phyloP scores from a whole-genome alignment of 2,797 vertebrate species.

The Cossypha dichroa region DNA sequence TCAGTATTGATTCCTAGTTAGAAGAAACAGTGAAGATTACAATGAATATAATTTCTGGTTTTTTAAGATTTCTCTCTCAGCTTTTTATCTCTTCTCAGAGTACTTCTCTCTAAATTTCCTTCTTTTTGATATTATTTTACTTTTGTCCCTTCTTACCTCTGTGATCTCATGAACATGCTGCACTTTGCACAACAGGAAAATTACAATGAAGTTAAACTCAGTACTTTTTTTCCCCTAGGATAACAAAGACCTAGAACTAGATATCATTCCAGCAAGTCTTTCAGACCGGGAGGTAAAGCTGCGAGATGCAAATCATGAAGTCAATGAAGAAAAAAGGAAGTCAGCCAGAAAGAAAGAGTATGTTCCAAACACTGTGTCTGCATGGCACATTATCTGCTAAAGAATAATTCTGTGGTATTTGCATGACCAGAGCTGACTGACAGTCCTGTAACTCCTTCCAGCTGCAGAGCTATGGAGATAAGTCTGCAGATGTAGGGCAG shows the following conservation, averaged over 20 bases:
- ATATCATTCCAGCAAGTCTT: conserved; percentile 95
- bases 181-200: background rate
- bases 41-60: background rate
- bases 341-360: conserved; percentile 98
- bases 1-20: background rate
- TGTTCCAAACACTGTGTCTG: conserved; percentile 33
- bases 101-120: background rate
- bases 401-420: background rate
- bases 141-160: background rate
- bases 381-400: background rate
- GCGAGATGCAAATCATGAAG: conserved; percentile 91
- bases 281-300: conserved; percentile 93
- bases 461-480: background rate
- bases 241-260: conserved; percentile 94
- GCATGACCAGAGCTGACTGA: background rate
- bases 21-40: background rate
- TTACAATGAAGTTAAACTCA: background rate
- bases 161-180: background rate
- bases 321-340: conserved; percentile 97
- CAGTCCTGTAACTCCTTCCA: background rate
- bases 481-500: background rate
- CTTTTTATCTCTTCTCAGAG: background rate
- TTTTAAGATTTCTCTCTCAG: background rate
- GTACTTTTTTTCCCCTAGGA: conserved; percentile 76
- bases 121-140: background rate